Evolutionary conservation across 2,113 vertebrate genomes (phyloP), one percentile per base, ranked within the genome.

Genomic region (Periophthalmodon schlosseri): DNA sequence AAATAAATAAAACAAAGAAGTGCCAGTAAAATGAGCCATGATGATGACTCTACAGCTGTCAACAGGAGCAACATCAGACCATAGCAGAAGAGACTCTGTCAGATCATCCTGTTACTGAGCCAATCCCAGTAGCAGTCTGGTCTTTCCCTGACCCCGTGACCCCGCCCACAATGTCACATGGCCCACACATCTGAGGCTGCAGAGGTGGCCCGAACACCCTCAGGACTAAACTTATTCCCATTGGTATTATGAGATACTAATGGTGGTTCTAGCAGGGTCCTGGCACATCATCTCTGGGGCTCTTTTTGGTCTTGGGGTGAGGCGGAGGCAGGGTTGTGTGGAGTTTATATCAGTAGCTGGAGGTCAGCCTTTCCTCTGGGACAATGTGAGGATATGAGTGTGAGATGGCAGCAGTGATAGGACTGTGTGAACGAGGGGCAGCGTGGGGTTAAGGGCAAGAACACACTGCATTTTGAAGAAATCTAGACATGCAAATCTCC

Each of bases 311-410:
- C 75, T 74, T 46, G 23, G 72, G 63, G 58, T 72, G 70, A 70
- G 75, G 77, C 20, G 84, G 75, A 70, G 79, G 75, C 23, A 85
- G 75, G 70, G 82, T 54, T 84, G 74, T 70, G 73, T 63, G 0
- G 65, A 80, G 84, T 88, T 83, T 81, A 84, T 70, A 82, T 84
- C 77, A 88, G 61, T 79, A 91, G 83, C 90, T 89, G 86, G 82
- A 90, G 85, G 84, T 91, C 88, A 76, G 86, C 86, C 78, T 92
- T 63, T 89, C 90, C 92, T 91, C 81, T 74, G 90, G 91, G 90
- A 93, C 91, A 94, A 93, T 94, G 89, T 79, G 84, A 94, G 91
- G 93, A 94, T 94, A 88, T 93, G 93, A 93, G 79, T 87, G 86
- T 87, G 90, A 88, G 91, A 93, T 94, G 89, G 90, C 86, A 88